Percentiles rank a stretch among this genome's conserved stretches.
Evolutionary conservation across 2,888 invertebrate species (phyloP).

Genomic region (Serripes groenlandicus): DNA sequence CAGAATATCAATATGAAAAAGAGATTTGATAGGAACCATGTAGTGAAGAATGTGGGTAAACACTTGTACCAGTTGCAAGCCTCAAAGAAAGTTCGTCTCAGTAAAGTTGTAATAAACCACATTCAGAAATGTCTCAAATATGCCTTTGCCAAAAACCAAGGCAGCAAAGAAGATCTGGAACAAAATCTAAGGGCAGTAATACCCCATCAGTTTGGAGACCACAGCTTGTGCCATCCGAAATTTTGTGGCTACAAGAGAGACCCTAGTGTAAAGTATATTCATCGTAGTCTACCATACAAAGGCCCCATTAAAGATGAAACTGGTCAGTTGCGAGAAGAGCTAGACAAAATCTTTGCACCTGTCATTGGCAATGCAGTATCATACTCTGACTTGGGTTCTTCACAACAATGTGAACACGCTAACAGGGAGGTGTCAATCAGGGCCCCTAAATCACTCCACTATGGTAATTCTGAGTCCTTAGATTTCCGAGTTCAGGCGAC

Average conservation of each 20-base stretch:
- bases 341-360: constrained; percentile 35
- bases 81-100: constrained; percentile 30
- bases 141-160: constrained; percentile 50
- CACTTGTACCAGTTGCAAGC: constrained; percentile 5
- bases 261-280: constrained; percentile 30
- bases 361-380: constrained; percentile 20
- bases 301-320: constrained; percentile 33
- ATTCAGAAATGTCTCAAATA: constrained; percentile 47
- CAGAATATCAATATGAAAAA: constrained; percentile 37
- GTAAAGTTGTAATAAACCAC: constrained; percentile 37
- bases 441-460: constrained; percentile 35
- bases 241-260: constrained; percentile 60
- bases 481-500: constrained; percentile 35
- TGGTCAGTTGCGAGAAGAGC: constrained; percentile 9
- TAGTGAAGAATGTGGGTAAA: constrained; percentile 26
- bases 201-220: constrained; percentile 59
- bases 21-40: constrained; percentile 40
- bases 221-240: constrained; percentile 31
- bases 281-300: constrained; percentile 51
- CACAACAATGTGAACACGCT: constrained; percentile 43
- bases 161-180: constrained; percentile 30
- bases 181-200: constrained; percentile 45
- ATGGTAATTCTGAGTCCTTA: constrained; percentile 43
- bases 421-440: constrained; percentile 36
- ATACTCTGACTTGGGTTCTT: constrained; percentile 38